These are phyloP conservation scores for Drosophila subobscura DNA, from an alignment of 1,140 invertebrate genomes.

Conservation along the genomic window DNA sequence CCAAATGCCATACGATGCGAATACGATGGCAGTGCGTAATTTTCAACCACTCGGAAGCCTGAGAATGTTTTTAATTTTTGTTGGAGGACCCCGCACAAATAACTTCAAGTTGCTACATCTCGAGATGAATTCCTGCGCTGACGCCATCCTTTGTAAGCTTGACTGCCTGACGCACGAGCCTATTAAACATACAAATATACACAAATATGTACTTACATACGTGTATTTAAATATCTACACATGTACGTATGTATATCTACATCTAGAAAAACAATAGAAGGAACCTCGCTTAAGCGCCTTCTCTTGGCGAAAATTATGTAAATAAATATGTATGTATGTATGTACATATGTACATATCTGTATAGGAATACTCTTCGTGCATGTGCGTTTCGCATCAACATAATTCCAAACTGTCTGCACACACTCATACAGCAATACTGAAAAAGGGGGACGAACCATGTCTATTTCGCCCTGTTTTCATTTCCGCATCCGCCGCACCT, in stretches of 20 bases:
- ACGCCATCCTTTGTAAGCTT: constrained; percentile 52
- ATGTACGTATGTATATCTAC: not conserved
- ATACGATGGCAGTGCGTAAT: not conserved
- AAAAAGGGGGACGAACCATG: constrained; percentile 32
- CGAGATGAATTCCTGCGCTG: constrained; percentile 45
- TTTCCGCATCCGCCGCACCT: not conserved
- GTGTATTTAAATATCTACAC: not conserved
- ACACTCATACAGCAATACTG: constrained; percentile 1
- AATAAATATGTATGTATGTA: too few species aligned
- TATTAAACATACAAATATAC: constrained; percentile 21
- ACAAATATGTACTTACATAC: not conserved
- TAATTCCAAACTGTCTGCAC: constrained; percentile 45
- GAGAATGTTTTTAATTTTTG: constrained; percentile 33
- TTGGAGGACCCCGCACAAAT: constrained; percentile 30
- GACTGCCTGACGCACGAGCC: constrained; percentile 11
- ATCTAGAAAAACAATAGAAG: too few species aligned
- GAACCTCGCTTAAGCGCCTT: constrained; percentile 55
- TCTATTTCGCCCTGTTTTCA: constrained; percentile 60
- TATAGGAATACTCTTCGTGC: constrained; percentile 4
- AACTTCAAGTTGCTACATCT: constrained; percentile 66
- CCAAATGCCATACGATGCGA: too few species aligned
- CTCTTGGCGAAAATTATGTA: constrained; percentile 49
- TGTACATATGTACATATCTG: too few species aligned
- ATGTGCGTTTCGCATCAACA: constrained; percentile 51
- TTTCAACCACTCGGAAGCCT: constrained; percentile 14